phyloP scores from a whole-genome alignment of 2,113 vertebrate species.

The Tenebrosternarchus preto region DNA sequence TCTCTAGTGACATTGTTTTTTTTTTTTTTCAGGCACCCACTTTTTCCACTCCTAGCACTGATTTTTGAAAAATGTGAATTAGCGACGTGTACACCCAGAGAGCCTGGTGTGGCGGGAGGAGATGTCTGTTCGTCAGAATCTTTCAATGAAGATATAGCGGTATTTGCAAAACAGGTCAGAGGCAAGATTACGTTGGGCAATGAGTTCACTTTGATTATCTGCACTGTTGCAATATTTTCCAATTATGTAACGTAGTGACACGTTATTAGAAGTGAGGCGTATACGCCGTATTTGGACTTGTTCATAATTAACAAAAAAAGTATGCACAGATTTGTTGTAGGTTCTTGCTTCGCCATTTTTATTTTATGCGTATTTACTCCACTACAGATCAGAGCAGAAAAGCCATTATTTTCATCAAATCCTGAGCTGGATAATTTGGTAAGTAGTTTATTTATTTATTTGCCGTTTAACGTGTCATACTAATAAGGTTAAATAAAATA shows the following conservation, averaged over 20 bases:
- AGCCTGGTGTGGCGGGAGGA: conserved; percentile 98
- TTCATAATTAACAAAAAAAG: neutral
- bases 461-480: neutral
- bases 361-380: conserved; percentile 56
- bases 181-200: conserved; percentile 43
- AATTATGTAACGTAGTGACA: neutral
- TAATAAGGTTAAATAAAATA: conserved; percentile 6
- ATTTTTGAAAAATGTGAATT: conserved; percentile 99
- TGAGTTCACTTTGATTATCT: neutral
- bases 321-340: neutral
- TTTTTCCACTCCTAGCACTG: conserved; percentile 99
- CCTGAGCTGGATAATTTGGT: conserved; percentile 99
- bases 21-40: conserved; percentile 94
- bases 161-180: conserved; percentile 99
- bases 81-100: conserved; percentile 98
- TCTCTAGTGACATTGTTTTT: conserved; percentile 69
- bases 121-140: conserved; percentile 99
- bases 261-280: neutral
- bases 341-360: conserved; percentile 14
- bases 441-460: conserved; percentile 67
- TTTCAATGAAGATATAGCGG: conserved; percentile 99
- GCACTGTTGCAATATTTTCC: neutral
- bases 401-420: conserved; percentile 99
- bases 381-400: conserved; percentile 98
- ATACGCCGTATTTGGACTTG: neutral